Evolutionary conservation across 1,140 invertebrate species (phyloP), one percentile per base, ranked within the genome.

Genomic region (Drosophila asahinai): DNA sequence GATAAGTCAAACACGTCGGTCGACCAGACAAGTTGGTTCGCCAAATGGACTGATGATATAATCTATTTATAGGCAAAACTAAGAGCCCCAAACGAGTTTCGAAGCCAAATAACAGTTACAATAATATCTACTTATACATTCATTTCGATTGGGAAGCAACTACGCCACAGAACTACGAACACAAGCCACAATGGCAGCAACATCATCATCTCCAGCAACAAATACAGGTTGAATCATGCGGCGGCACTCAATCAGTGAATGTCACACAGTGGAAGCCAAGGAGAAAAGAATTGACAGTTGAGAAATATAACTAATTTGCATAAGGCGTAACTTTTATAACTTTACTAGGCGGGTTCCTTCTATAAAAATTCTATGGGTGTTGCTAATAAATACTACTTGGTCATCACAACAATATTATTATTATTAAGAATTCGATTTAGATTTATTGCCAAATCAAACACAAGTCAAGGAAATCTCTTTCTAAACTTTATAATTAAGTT

Each of bases 31-130:
- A 67, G 55, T 70, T 40, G 66, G 27, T 45, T 55, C 57, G 62
- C 58, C 54, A 43, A 72, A 51, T 45, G 49, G 59, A 36, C 71
- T 65, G 77, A 80, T 79, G 77, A 65, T 80, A 79, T 79, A 54
- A 65, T 64, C 76, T 79, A 80, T 80, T 80, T 72, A 79, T 71
- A 71, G 62, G 62, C 61, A 22, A 57, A 22, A 25, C 49, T 36
- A 40, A 65, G 48, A 58, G 47, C 40, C 38, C 9, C 30, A 83
- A 87, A 84, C 86, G 59, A 7, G 84, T 89, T 89, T 75, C 22
- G 52, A 49, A 80, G 66, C 60, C 51, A 43, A 73, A 72, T 72
- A 89, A 89, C 84, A 89, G 84, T 89, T 90, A 84, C 77, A 70
- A 77, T 67, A 60, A 8, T 64, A 63, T 76, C 43, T 51, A 27